Evolutionary conservation across 2,888 invertebrate species (phyloP).

Genomic region (Hypena proboscidalis): DNA sequence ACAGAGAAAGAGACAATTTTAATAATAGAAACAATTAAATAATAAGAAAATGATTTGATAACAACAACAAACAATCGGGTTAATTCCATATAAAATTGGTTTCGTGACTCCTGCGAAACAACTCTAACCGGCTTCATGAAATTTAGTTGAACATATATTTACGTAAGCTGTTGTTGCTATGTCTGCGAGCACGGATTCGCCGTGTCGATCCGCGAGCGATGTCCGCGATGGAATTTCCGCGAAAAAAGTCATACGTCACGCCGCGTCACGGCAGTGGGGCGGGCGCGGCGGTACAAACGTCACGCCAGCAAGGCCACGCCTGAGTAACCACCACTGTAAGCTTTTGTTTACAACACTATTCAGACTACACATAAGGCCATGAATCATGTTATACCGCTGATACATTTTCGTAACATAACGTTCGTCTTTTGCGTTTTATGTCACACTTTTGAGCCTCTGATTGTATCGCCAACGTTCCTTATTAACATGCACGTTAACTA

Average conservation of each 20-base stretch:
- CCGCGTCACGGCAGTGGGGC: conserved; percentile 56
- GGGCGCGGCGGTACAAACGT: conserved; percentile 63
- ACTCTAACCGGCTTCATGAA: no score
- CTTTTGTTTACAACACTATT: conserved; percentile 52
- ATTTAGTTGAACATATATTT: not conserved
- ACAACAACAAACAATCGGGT: no score
- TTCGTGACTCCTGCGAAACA: no score
- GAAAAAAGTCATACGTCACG: conserved; percentile 78
- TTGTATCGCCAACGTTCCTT: conserved; percentile 3
- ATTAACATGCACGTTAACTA: conserved; percentile 11
- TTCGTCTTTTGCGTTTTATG: not conserved
- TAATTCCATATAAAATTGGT: no score
- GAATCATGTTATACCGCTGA: conserved; percentile 36
- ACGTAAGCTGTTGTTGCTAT: conserved; percentile 25
- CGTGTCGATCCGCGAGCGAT: conserved; percentile 57
- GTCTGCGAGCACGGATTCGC: conserved; percentile 36
- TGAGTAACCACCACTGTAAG: conserved; percentile 52
- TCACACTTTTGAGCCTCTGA: not conserved
- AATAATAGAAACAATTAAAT: no score
- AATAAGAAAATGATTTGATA: no score
- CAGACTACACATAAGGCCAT: conserved; percentile 49
- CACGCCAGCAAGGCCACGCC: conserved; percentile 70
- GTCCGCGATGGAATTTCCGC: conserved; percentile 79
- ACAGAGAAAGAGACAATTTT: no score
- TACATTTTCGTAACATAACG: not conserved